Evolutionary conservation across 2,113 vertebrate species (phyloP), one percentile per base, ranked within the genome.

Genomic region (Cynoglossus semilaevis): DNA sequence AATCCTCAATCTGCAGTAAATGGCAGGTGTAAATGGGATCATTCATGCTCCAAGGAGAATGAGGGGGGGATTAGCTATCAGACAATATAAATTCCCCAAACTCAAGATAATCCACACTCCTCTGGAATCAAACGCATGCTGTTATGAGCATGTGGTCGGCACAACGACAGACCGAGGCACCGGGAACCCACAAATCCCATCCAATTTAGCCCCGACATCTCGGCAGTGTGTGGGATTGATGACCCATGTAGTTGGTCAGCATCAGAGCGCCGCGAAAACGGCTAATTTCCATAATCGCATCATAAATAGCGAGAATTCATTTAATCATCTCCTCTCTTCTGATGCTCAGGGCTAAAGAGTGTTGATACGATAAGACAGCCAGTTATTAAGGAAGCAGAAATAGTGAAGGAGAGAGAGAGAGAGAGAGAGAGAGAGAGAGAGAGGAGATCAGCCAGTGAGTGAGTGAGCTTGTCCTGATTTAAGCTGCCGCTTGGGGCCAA

Each of bases 291-390:
- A 95, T 96, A 96, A 98, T 98, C 95, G 92, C 94, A 97, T 97
- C 94, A 97, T 95, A 95, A 98, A 96, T 94, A 94, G 92, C 90
- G 91, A 94, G 92, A 92, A 95, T 94, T 94, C 94, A 96, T 96
- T 96, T 95, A 94, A 96, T 97, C 93, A 94, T 96, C 95, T 93
- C 92, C 94, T 97, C 96, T 88, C 80, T 88, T 85, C 87, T 85
- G 79, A 87, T 81, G 85, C 95, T 98, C 92, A 88, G 93, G 94
- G 94, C 94, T 93, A 99, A 85, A 95, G 81, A 93, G 93, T 97
- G 96, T 96, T 97, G 95, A 96, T 96, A 94, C 94, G 94, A 99
- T 97, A 95, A 97, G 94, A 94, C 94, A 95, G 94, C 94, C 91
- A 96, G 95, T 94, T 95, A 94, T 88, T 88, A 88, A 84, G 83